Percentiles rank a stretch among this genome's conserved stretches.
phyloP scores from a whole-genome alignment of 2,113 vertebrate genomes.

The Grammomys dolichurus region DNA sequence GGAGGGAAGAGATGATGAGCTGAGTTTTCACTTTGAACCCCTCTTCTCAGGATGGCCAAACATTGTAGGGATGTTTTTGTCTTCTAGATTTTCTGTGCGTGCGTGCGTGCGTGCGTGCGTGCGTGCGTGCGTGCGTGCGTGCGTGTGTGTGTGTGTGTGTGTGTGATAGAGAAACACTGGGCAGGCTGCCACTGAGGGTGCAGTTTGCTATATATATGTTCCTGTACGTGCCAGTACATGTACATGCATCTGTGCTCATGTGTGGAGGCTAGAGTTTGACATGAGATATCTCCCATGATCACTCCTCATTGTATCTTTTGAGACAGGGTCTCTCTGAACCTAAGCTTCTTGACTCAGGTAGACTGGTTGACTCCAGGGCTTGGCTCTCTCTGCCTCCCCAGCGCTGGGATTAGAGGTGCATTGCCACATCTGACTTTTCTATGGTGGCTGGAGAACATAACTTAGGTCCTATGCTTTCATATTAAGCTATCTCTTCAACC shows the following conservation, averaged over 20 bases:
- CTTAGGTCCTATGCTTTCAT: background rate
- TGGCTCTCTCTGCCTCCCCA: background rate
- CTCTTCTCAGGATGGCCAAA: background rate
- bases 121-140: background rate
- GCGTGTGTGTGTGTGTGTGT: background rate
- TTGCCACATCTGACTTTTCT: background rate
- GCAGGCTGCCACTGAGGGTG: too few relatives aligned
- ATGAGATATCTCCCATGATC: background rate
- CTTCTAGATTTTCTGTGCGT: background rate
- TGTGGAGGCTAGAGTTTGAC: background rate
- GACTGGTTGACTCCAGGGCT: background rate
- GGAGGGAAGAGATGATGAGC: background rate
- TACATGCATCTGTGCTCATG: background rate
- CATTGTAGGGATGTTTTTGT: background rate
- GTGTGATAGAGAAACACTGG: background rate
- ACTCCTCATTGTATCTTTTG: background rate
- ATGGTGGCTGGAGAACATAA: background rate
- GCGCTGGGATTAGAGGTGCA: background rate
- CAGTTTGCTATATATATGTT: background rate
- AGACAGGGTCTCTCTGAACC: background rate
- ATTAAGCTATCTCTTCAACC: background rate
- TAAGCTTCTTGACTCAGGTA: background rate
- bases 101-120: background rate
- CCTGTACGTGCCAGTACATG: background rate
- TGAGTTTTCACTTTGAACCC: conserved; percentile 34